Evolutionary conservation across 2,888 invertebrate genomes (phyloP), one percentile per base, ranked within the genome.

Genomic region (Drosophila yooni): DNA sequence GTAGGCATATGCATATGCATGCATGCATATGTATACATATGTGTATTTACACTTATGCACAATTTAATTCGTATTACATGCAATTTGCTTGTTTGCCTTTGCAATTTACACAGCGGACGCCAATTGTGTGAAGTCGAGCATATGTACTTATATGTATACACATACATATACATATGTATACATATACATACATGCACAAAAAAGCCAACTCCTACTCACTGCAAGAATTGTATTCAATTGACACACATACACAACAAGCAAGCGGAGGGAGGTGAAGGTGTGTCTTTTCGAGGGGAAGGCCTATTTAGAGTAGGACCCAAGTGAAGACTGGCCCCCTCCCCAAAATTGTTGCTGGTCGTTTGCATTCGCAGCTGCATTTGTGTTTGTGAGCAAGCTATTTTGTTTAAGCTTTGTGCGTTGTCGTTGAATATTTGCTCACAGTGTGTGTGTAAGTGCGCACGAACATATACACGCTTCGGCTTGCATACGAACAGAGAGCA

Each of bases 41-140:
- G 36, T 8, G 25, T 31, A 52, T 36, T 29, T 21, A 48, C 21
- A 63, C 52, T 51, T 65, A 48, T 76, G 56, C 56, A 57, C 60
- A 75, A 71, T 79, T 82, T 83, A 85, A 85, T 81, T 88, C 66
- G 77, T 70, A 63, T 85, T 86, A 89, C 88, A 82, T 81, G 79
- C 56, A 66, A 74, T 83, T 81, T 66, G 77, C 71, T 71, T 72
- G 71, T 76, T 66, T 74, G 67, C 71, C 61, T 76, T 38, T 76
- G 62, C 80, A 71, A 74, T 76, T 76, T 65, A 75, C 70, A 75
- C 63, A 72, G 78, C 61, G 46, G 13, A 60, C 63, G 59, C 57
- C 72, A 75, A 79, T 81, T 82, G 82, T 68, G 81, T 70, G 76
- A 73, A 76, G 62, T 70, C 43, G 33, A 29, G 43, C 40, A 48